Percentiles rank a stretch among this genome's conserved stretches.
These are phyloP conservation scores for Serinus canaria DNA, from an alignment of 2,113 vertebrate species.

Conservation along the genomic window DNA sequence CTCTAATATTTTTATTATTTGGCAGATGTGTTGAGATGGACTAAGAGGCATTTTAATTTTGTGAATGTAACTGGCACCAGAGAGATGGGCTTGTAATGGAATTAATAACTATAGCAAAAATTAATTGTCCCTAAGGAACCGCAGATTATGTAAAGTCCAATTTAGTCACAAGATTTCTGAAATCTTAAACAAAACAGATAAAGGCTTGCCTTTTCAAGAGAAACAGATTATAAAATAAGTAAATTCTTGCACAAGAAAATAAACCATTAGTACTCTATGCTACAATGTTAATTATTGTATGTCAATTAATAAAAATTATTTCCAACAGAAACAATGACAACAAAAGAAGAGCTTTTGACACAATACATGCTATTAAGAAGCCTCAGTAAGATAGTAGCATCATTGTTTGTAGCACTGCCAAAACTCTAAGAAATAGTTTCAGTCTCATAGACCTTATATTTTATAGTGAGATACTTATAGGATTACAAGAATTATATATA, in stretches of 20 bases:
- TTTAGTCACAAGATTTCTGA: not conserved
- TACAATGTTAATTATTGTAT: not conserved
- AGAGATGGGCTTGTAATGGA: not conserved
- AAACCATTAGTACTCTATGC: not conserved
- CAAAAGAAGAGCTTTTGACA: not conserved
- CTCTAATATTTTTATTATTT: not conserved
- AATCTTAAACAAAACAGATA: not conserved
- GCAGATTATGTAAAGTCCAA: not conserved
- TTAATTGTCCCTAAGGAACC: not conserved
- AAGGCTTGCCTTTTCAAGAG: not conserved
- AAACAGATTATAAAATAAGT: not conserved
- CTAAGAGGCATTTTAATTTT: slow-evolving; percentile 6
- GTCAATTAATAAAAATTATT: not conserved
- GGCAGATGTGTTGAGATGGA: not conserved
- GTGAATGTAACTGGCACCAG: not conserved
- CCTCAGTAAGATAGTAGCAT: not conserved
- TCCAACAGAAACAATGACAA: not conserved
- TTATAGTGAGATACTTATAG: not conserved
- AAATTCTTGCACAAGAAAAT: not conserved
- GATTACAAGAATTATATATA: not conserved
- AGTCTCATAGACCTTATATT: not conserved
- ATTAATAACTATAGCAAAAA: not conserved
- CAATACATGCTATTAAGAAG: not conserved
- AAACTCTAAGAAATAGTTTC: not conserved
- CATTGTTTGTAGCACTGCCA: not conserved